A percentile compares a stretch with the other conserved stretches of the same genome.
phyloP scores from a whole-genome alignment of 2,113 vertebrate genomes.

The Ia io region DNA sequence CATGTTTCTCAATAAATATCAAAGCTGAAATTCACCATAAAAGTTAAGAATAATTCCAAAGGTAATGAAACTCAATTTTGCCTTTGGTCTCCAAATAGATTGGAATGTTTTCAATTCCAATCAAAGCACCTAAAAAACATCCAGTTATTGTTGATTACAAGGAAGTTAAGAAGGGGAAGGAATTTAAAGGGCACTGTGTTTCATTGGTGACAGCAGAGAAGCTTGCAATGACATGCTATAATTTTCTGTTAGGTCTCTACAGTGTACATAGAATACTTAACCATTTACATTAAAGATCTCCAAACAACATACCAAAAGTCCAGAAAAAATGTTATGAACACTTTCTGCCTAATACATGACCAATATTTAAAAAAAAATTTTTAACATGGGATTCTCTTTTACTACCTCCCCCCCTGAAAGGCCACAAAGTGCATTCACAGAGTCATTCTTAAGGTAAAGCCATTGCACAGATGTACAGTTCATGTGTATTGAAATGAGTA shows the following conservation, averaged over 20 bases:
- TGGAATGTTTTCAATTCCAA: conserved; percentile 55
- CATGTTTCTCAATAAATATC: conserved; percentile 44
- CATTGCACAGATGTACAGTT: conserved; percentile 81
- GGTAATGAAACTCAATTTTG: conserved; percentile 50
- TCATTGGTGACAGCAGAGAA: not conserved
- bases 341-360: conserved; percentile 57
- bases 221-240: not conserved
- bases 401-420: conserved; percentile 65
- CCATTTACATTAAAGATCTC: conserved; percentile 6
- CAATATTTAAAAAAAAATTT: not conserved
- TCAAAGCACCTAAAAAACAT: conserved; percentile 64
- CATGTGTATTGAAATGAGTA: conserved; percentile 55
- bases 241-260: not conserved
- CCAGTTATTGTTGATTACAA: conserved; percentile 41
- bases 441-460: conserved; percentile 83
- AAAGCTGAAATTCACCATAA: conserved; percentile 30
- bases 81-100: conserved; percentile 65
- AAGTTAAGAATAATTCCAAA: conserved; percentile 58
- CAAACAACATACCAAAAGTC: conserved; percentile 47
- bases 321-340: conserved; percentile 53
- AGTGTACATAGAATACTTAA: not conserved
- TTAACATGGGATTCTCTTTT: conserved; percentile 62
- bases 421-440: conserved; percentile 90
- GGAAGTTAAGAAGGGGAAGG: not conserved
- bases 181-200: not conserved